These are phyloP conservation scores for Laterallus jamaicensis DNA, from an alignment of 2,113 vertebrate species.

Conservation along the genomic window DNA sequence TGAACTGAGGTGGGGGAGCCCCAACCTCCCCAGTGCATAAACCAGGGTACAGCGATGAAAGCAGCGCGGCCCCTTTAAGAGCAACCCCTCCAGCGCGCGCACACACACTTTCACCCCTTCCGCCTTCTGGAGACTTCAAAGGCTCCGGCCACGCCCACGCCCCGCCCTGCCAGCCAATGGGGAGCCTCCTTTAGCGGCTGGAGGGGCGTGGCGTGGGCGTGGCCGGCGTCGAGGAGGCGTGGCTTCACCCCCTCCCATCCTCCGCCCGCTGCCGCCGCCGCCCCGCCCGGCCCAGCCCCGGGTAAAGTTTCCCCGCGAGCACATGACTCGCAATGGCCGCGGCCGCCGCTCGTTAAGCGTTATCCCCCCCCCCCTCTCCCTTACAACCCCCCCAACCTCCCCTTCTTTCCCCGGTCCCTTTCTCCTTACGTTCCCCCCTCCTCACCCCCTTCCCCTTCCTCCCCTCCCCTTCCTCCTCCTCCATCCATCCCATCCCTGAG, in stretches of 20 bases:
- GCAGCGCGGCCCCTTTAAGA: conserved; percentile 11
- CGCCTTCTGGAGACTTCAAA: not conserved
- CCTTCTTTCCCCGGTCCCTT: no score
- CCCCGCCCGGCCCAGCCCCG: not conserved
- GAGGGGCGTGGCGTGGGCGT: not conserved
- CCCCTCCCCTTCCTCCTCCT: no score
- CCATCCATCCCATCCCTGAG: no score
- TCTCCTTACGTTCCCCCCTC: no score
- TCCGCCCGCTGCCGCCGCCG: not conserved
- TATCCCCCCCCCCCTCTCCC: not conserved
- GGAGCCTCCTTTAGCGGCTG: not conserved
- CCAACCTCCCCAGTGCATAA: no score
- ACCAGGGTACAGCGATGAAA: no score
- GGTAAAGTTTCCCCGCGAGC: conserved; percentile 4
- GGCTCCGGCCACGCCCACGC: not conserved
- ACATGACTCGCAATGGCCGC: conserved; percentile 8
- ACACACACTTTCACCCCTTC: not conserved
- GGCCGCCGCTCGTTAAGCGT: not conserved
- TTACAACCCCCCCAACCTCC: no score
- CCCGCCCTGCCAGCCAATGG: not conserved
- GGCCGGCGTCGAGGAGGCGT: not conserved
- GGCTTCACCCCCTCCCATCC: not conserved
- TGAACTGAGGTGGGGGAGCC: no score
- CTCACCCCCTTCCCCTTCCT: no score
- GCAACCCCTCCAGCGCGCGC: not conserved